phyloP scores from a whole-genome alignment of 2,797 vertebrate species.

The Poecilia picta region DNA sequence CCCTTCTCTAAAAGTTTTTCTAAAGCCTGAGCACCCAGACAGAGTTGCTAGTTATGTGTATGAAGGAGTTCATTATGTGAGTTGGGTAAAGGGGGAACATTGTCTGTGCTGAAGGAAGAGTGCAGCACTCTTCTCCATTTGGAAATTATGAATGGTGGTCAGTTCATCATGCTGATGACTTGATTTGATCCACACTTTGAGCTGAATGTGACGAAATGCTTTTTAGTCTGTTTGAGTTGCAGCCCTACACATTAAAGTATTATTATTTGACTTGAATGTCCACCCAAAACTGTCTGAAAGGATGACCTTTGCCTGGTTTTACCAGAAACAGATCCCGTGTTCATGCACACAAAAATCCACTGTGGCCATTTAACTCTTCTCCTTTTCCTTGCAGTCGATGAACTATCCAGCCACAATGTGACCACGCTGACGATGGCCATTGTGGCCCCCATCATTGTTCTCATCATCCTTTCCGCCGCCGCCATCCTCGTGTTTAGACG shows the following conservation, averaged over 20 bases:
- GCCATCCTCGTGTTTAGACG: constrained; percentile 89
- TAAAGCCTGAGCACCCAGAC: constrained; percentile 27
- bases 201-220: constrained; percentile 6
- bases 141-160: constrained; percentile 69
- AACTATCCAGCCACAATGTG: constrained; percentile 85
- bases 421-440: constrained; percentile 87
- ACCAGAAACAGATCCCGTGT: background rate
- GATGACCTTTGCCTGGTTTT: background rate
- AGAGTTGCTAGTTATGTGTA: constrained; percentile 35
- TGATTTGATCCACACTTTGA: constrained; percentile 29
- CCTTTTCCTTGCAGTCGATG: constrained; percentile 71
- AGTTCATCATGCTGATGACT: constrained; percentile 47
- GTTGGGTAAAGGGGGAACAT: constrained; percentile 61
- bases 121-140: constrained; percentile 56
- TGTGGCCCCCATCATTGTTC: constrained; percentile 86
- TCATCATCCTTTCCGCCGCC: constrained; percentile 86
- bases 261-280: background rate
- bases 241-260: background rate
- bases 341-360: background rate
- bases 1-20: background rate
- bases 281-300: background rate
- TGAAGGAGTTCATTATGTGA: constrained; percentile 55
- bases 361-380: background rate
- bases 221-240: constrained; percentile 1
- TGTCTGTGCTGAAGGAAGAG: constrained; percentile 61